phyloP scores from a whole-genome alignment of 1,140 invertebrate species.

The Phocides pigmalion region DNA sequence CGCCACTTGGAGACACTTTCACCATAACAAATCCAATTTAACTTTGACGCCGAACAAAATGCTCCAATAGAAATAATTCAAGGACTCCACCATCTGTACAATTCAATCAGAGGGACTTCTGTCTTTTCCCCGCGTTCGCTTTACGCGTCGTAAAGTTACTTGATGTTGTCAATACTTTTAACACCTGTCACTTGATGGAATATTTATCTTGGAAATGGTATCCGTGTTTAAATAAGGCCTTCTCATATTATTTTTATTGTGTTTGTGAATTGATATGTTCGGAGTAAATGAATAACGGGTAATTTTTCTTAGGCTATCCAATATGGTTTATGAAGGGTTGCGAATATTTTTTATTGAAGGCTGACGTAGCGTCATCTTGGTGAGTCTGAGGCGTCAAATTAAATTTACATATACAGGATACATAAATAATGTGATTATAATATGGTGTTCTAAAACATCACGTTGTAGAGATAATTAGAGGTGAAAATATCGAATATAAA shows the following conservation, averaged over 20 bases:
- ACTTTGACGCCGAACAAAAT: conserved; percentile 62
- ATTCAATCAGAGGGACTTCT: conserved; percentile 42
- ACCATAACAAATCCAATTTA: conserved; percentile 78
- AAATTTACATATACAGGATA: too few relatives aligned
- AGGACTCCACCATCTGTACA: conserved; percentile 22
- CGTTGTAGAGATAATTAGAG: too few relatives aligned
- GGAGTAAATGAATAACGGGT: too few relatives aligned
- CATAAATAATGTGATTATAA: too few relatives aligned
- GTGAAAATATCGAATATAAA: too few relatives aligned
- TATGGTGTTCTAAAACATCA: too few relatives aligned
- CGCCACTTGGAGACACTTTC: conserved; percentile 62
- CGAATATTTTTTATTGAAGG: too few relatives aligned
- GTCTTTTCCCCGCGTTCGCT: conserved; percentile 57
- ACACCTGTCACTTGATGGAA: conserved; percentile 42
- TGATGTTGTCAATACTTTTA: conserved; percentile 55
- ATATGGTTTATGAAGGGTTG: too few relatives aligned
- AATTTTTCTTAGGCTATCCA: too few relatives aligned
- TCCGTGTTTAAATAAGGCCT: conserved; percentile 24
- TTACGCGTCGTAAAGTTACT: conserved; percentile 47
- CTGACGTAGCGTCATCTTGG: too few relatives aligned
- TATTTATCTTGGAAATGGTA: conserved; percentile 25
- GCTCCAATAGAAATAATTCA: conserved; percentile 62
- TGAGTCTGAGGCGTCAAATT: too few relatives aligned
- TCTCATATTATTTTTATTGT: not conserved
- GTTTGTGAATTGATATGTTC: not conserved